Percentiles rank a stretch among this genome's conserved stretches.
These are phyloP conservation scores for Oreochromis tanganicae DNA, from an alignment of 2,113 vertebrate species.

Conservation along the genomic window DNA sequence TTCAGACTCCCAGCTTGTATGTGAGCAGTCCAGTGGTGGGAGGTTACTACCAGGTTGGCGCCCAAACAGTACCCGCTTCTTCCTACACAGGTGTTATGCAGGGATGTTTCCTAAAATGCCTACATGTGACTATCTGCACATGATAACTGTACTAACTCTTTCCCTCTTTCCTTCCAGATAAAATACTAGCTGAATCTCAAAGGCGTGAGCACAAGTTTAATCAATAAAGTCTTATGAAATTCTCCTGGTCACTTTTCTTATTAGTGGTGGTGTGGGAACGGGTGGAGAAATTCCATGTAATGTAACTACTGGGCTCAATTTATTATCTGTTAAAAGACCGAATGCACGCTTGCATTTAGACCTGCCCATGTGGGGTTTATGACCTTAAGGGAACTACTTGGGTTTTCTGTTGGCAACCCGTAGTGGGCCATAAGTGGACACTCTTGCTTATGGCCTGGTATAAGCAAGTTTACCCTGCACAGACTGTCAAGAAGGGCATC, in stretches of 20 bases:
- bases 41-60: neutral
- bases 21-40: neutral
- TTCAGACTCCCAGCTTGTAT: neutral
- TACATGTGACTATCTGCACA: accelerated
- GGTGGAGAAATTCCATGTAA: accelerated
- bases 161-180: neutral
- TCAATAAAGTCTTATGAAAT: neutral
- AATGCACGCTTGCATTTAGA: neutral
- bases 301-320: neutral
- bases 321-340: neutral
- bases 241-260: neutral
- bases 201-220: neutral
- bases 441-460: neutral
- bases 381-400: neutral
- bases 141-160: neutral
- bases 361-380: neutral
- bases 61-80: accelerated
- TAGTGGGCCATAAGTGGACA: neutral
- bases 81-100: neutral
- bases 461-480: neutral
- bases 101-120: neutral
- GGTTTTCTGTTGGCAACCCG: neutral
- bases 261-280: neutral
- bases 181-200: neutral
- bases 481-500: neutral